phyloP scores from a whole-genome alignment of 2,888 invertebrate species.

The Thera obeliscata region DNA sequence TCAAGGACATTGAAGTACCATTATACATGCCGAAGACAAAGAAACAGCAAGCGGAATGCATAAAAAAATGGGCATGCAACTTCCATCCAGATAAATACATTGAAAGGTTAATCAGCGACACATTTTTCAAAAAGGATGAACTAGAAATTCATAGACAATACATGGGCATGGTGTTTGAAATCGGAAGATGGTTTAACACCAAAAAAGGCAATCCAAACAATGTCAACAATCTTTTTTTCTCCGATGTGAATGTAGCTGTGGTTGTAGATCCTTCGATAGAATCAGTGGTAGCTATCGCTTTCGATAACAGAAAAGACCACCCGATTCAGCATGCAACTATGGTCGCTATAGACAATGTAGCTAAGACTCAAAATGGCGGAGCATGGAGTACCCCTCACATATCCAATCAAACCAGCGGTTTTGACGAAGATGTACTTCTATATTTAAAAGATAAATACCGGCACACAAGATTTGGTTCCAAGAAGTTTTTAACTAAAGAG shows the following conservation, averaged over 20 bases:
- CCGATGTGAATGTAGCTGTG: slow-evolving; percentile 70
- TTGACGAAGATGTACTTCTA: slow-evolving; percentile 57
- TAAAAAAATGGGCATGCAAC: slow-evolving; percentile 91
- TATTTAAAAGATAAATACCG: slow-evolving; percentile 64
- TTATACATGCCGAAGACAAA: slow-evolving; percentile 86
- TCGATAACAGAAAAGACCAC: slow-evolving; percentile 84
- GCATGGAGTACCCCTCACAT: slow-evolving; percentile 84
- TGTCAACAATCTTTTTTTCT: slow-evolving; percentile 41
- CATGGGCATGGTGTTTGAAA: slow-evolving; percentile 85
- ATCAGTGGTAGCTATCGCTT: slow-evolving; percentile 87
- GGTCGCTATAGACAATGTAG: slow-evolving; percentile 93
- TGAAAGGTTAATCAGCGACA: slow-evolving; percentile 87
- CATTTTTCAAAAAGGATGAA: slow-evolving; percentile 78
- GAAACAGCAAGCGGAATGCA: slow-evolving; percentile 86
- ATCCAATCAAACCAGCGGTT: slow-evolving; percentile 4
- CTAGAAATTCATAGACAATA: slow-evolving; percentile 77
- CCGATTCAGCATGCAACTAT: slow-evolving; percentile 93
- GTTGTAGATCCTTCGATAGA: slow-evolving; percentile 89
- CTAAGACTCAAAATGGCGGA: slow-evolving; percentile 92
- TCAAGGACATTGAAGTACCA: slow-evolving; percentile 85
- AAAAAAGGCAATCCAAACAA: slow-evolving; percentile 20
- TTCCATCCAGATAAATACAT: slow-evolving; percentile 91
- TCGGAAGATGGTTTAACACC: slow-evolving; percentile 67
- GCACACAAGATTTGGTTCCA: slow-evolving; percentile 77
- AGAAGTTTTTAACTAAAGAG: slow-evolving; percentile 60